Percentiles rank a stretch among this genome's conserved stretches.
Evolutionary conservation across 2,888 invertebrate species (phyloP).

Genomic region (Eilema griseolum): DNA sequence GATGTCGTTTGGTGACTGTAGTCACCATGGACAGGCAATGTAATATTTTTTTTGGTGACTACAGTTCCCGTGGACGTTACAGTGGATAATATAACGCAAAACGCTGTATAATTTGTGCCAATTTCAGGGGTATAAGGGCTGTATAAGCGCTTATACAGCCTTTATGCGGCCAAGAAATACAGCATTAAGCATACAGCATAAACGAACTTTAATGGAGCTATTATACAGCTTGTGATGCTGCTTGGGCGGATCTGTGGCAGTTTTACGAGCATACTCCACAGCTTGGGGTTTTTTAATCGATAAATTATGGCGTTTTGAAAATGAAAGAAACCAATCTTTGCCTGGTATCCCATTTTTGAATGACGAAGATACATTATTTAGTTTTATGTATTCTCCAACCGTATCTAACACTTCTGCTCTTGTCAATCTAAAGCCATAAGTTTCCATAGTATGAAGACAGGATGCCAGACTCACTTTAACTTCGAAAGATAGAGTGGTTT

Average conservation of each 20-base stretch:
- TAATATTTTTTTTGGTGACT: no score
- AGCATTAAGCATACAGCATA: constrained; percentile 6
- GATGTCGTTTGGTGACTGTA: no score
- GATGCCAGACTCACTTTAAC: no score
- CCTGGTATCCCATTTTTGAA: neutral
- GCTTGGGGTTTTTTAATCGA: neutral
- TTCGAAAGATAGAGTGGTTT: no score
- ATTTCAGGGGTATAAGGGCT: constrained; percentile 7
- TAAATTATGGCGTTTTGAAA: neutral
- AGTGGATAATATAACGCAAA: constrained; percentile 9
- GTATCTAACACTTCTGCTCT: neutral
- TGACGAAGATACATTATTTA: neutral
- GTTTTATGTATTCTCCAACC: neutral
- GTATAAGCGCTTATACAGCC: constrained; percentile 11
- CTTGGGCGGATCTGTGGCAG: neutral
- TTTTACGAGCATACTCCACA: neutral
- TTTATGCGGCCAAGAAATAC: constrained; percentile 9
- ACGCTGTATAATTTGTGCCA: constrained; percentile 10
- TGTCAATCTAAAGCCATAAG: no score
- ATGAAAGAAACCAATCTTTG: neutral
- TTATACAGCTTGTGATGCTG: constrained; percentile 8
- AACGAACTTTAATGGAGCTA: constrained; percentile 8
- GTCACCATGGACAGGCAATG: no score
- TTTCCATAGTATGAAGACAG: no score
- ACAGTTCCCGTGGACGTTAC: no score